Evolutionary conservation across 2,797 vertebrate species (phyloP).

Genomic region (Rhabdomys pumilio): DNA sequence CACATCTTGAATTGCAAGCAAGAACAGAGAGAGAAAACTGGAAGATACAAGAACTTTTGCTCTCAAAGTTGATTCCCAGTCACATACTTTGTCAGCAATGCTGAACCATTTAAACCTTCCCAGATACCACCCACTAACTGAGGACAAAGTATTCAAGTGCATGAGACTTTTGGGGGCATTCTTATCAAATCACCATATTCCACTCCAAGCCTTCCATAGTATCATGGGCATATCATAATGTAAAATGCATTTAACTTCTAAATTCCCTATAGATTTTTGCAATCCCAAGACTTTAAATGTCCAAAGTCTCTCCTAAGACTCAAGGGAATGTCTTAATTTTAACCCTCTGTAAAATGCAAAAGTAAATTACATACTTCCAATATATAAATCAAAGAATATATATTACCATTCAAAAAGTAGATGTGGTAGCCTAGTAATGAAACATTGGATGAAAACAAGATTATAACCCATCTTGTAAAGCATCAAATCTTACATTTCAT

Average conservation of each 20-base stretch:
- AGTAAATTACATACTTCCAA: background rate
- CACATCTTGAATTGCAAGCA: background rate
- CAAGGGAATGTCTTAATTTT: background rate
- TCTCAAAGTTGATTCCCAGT: background rate
- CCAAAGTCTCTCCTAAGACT: background rate
- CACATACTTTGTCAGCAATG: background rate
- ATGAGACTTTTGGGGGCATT: background rate
- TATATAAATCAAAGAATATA: background rate
- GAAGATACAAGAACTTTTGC: background rate
- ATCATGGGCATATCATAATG: background rate
- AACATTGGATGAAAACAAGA: background rate
- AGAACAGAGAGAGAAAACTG: background rate
- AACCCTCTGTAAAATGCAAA: background rate
- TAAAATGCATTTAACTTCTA: background rate
- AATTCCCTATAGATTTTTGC: background rate
- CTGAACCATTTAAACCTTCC: background rate
- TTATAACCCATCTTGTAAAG: background rate
- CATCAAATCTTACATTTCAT: background rate
- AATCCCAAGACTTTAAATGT: background rate
- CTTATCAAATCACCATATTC: background rate
- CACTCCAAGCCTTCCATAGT: background rate
- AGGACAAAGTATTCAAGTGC: background rate
- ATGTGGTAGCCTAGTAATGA: background rate
- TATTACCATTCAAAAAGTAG: background rate
- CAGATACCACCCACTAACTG: background rate